These are phyloP conservation scores for Passerina amoena DNA, from an alignment of 2,113 vertebrate species.

Conservation along the genomic window DNA sequence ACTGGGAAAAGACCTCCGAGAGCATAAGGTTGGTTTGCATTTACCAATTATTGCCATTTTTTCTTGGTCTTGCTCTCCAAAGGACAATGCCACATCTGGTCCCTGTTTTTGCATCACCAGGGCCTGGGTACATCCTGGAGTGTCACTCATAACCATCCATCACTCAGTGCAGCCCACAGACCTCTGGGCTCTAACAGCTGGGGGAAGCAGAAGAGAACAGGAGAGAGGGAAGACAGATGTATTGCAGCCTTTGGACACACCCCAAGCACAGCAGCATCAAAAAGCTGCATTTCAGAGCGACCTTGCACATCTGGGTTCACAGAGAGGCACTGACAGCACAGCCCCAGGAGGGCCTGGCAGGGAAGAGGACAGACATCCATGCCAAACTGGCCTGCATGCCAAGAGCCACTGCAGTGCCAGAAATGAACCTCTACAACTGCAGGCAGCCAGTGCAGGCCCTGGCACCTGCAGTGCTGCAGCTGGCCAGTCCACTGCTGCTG, in stretches of 20 bases:
- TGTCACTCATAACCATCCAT: not conserved
- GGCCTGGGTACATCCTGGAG: not conserved
- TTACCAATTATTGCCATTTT: not conserved
- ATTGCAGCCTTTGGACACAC: fast-evolving
- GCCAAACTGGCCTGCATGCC: not conserved
- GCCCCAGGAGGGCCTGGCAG: not conserved
- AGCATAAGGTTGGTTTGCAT: not conserved
- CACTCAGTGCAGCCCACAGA: fast-evolving
- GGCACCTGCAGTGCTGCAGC: not conserved
- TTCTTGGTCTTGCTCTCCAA: not conserved
- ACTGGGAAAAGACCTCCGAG: not conserved
- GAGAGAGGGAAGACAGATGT: not conserved
- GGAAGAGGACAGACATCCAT: fast-evolving
- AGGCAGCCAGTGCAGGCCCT: not conserved
- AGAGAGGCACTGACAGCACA: not conserved
- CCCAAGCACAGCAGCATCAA: not conserved
- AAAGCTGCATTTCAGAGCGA: not conserved
- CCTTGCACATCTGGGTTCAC: not conserved
- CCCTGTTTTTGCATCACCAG: fast-evolving
- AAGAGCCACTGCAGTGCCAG: not conserved
- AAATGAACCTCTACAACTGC: not conserved
- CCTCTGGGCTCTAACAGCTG: not conserved
- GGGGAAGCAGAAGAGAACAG: not conserved
- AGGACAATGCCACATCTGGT: not conserved
- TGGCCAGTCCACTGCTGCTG: not conserved